Evolutionary conservation across 1,140 invertebrate species (phyloP).

Genomic region (Drosophila pseudoobscura): DNA sequence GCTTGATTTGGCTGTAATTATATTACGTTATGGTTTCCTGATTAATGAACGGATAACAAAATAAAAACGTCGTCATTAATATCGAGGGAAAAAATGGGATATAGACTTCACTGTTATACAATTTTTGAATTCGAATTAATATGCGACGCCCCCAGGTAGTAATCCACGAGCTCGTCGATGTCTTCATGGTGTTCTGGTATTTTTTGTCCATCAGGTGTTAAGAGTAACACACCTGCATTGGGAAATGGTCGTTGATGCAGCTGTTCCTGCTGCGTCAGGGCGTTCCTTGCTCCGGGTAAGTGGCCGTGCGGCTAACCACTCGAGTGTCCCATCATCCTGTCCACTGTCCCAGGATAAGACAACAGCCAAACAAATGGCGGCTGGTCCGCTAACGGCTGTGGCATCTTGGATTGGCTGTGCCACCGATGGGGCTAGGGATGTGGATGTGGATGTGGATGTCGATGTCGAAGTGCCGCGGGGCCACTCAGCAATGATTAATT

Average conservation of each 20-base stretch:
- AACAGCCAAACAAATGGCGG: slow-evolving; percentile 51
- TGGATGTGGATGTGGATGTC: slow-evolving; percentile 2
- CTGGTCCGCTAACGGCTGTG: slow-evolving; percentile 59
- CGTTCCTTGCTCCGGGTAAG: slow-evolving; percentile 33
- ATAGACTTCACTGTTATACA: too few species aligned
- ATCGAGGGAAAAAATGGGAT: too few species aligned
- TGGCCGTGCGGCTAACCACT: slow-evolving; percentile 69
- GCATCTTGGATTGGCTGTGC: slow-evolving; percentile 44
- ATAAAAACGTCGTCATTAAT: too few species aligned
- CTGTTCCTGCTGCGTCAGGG: slow-evolving; percentile 24
- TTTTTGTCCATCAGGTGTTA: slow-evolving; percentile 41
- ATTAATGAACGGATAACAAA: too few species aligned
- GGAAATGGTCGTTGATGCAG: slow-evolving; percentile 17
- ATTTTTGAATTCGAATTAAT: too few species aligned
- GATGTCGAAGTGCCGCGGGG: slow-evolving; percentile 38
- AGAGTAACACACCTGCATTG: slow-evolving; percentile 39
- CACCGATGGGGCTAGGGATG: slow-evolving; percentile 6
- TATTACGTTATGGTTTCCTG: too few species aligned
- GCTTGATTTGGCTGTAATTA: too few species aligned
- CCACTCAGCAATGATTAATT: slow-evolving; percentile 75
- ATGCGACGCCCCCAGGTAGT: too few species aligned
- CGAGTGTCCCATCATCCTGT: slow-evolving; percentile 14
- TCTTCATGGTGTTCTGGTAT: too few species aligned
- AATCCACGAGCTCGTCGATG: too few species aligned
- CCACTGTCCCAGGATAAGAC: slow-evolving; percentile 17